A percentile compares a stretch with the other conserved stretches of the same genome.
phyloP scores from a whole-genome alignment of 2,888 invertebrate genomes.

The Clostera curtula region DNA sequence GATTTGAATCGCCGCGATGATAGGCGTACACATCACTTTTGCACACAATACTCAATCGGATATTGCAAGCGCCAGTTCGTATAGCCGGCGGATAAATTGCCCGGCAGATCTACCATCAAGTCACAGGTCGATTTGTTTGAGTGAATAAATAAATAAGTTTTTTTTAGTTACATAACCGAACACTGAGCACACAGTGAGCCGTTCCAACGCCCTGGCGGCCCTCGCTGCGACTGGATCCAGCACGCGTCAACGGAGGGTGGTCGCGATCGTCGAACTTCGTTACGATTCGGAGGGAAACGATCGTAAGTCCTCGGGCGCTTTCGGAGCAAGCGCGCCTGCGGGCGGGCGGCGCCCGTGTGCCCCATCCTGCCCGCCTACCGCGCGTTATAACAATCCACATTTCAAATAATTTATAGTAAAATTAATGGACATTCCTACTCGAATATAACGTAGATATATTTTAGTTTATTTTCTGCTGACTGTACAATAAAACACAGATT shows the following conservation, averaged over 20 bases:
- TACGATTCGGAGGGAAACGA: constrained; percentile 66
- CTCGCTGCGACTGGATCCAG: constrained; percentile 68
- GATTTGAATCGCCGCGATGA: constrained; percentile 53
- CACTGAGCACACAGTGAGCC: constrained; percentile 54
- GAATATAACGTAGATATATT: constrained; percentile 11
- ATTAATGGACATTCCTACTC: constrained; percentile 29
- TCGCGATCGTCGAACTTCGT: constrained; percentile 69
- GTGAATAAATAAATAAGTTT: constrained; percentile 70
- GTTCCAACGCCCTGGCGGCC: constrained; percentile 67
- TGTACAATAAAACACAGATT: no score
- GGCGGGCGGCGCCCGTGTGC: constrained; percentile 62
- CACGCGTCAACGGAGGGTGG: constrained; percentile 67
- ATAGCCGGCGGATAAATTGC: constrained; percentile 15
- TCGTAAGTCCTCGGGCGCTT: constrained; percentile 63
- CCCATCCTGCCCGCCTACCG: constrained; percentile 48
- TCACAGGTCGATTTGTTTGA: constrained; percentile 41
- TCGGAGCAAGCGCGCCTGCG: constrained; percentile 70
- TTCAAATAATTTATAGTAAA: constrained; percentile 49
- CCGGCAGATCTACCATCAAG: constrained; percentile 24
- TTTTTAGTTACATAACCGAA: constrained; percentile 69
- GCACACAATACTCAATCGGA: constrained; percentile 45
- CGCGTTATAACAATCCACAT: constrained; percentile 44
- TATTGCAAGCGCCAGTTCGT: no score
- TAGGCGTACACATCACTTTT: constrained; percentile 64
- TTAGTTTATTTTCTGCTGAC: no score